Evolutionary conservation across 1,140 invertebrate genomes (phyloP).

Genomic region (Pemphigus obesinymphae): DNA sequence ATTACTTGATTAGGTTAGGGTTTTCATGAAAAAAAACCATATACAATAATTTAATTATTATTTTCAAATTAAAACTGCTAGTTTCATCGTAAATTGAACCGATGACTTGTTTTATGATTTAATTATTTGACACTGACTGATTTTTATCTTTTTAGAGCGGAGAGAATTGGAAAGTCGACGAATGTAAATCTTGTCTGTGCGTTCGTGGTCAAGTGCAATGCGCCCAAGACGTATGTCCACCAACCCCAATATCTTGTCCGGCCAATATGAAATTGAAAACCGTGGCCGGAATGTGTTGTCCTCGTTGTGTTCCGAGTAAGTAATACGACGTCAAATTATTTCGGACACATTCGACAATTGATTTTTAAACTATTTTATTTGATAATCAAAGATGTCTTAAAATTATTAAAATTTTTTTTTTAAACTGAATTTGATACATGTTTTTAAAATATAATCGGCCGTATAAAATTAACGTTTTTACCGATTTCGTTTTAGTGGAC

Average conservation of each 20-base stretch:
- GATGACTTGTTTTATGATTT: no score
- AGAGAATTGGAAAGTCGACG: slow-evolving; percentile 76
- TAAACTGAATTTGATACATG: no score
- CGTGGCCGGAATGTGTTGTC: slow-evolving; percentile 75
- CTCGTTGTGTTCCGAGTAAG: slow-evolving; percentile 74
- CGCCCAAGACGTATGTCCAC: slow-evolving; percentile 68
- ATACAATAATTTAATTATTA: no score
- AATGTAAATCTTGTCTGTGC: slow-evolving; percentile 81
- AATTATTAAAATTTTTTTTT: no score
- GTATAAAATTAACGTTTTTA: background rate
- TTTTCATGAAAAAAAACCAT: no score
- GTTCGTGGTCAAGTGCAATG: slow-evolving; percentile 73
- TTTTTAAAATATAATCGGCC: no score
- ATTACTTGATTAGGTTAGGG: no score
- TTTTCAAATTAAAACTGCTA: no score
- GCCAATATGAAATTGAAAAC: slow-evolving; percentile 67
- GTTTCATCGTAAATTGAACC: no score
- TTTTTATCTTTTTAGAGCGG: slow-evolving; percentile 63
- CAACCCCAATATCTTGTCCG: slow-evolving; percentile 59
- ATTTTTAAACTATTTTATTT: no score
- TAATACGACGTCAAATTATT: slow-evolving; percentile 4
- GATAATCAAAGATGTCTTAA: no score
- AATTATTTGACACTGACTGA: no score
- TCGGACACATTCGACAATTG: background rate
- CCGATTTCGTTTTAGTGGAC: slow-evolving; percentile 57